Base-by-base conservation (phyloP, 2,888 invertebrate genomes). In the Agonopterix subpropinquella region DNA sequence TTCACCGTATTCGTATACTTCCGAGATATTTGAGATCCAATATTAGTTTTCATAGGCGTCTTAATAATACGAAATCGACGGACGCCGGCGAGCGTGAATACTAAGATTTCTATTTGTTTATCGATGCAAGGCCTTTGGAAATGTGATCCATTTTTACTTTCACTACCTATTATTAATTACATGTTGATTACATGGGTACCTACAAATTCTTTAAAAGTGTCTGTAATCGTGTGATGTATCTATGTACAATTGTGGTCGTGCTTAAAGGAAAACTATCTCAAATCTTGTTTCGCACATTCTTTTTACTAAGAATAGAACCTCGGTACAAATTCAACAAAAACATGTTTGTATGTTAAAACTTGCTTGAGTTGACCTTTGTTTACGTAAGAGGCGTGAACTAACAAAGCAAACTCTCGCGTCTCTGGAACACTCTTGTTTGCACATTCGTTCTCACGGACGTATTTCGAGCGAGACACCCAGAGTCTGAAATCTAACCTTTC, bases 21-120 rank as follows among this genome's bases (percentile, higher is more conserved):
- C 62, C 61, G 57, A 62, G 77, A 68, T 63, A 83, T 75, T 70
- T 66, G 77, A 81, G 73, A 75, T 65, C 61, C 65, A 67, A 73
- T 80, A 82, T 81, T 74, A 62, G 59, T 75, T 83, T 79, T 73
- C 81, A 77, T 73, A 62, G 61, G 53, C 59, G 60, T 64, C 60
- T 64, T 56, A 52, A 52, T 55, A 64, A 71, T 71, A 70, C 74
- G 66, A 71, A 77, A 77, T 77, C 66, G 63, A 58, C 61, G 53
- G 62, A 56, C 56, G 61, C 57, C 68, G 59, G 60, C 57, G 61
- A 69, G 28, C 28, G 62, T 70, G 64, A 72, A 73, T 73, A 65
- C 67, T 60, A 59, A 64, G 71, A 77, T 85, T 84, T 82, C 81
- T 80, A 77, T 77, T 78, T 73, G 68, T 70, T 74, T 76, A 78